Evolutionary conservation across 2,888 invertebrate genomes (phyloP), one percentile per base, ranked within the genome.

Genomic region (Cataglyphis rosenhaueri): DNA sequence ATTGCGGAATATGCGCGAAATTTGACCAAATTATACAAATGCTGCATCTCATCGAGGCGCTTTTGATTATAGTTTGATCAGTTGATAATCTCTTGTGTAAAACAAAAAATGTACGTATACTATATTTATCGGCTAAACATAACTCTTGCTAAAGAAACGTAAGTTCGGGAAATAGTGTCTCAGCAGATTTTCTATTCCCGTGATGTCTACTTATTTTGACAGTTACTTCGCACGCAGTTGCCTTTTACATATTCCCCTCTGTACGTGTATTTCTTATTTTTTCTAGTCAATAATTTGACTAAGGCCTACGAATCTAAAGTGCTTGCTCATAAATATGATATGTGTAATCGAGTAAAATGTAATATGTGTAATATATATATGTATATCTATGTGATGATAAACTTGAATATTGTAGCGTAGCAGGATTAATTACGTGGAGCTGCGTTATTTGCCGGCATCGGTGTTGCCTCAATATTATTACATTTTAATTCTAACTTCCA

Each of bases 311-410:
- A 85, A 85, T 89, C 86, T 91, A 89, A 29, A 89, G 82, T 88
- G 89, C 88, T 90, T 86, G 84, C 79, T 89, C 84, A 85, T 89
- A 89, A 91, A 87, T 88, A 89, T 92, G 92, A 92, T 92, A 92
- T 92, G 92, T 52, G 48, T 52, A 52, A 52, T 92, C 85, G 85
- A 89, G 85, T 90, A 91, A 91, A 91, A 86, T 91, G 90, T 85
- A 85, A 76, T 59, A 44, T 66, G 52, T 62, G n/a, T 73, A n/a
- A 32, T 62, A 44, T 44, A 18, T 65, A 44, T 65, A 44, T 25
- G 18, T 59, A 35, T 74, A 75, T 84, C 84, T 88, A 90, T 71
- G 84, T 70, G 85, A 89, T 82, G 84, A 87, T 86, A 73, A 86
- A 79, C 57, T 87, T 88, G 75, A 84, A 86, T 82, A 78, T 71